phyloP scores from a whole-genome alignment of 1,140 invertebrate species.

The Drosophila pseudoananassae region DNA sequence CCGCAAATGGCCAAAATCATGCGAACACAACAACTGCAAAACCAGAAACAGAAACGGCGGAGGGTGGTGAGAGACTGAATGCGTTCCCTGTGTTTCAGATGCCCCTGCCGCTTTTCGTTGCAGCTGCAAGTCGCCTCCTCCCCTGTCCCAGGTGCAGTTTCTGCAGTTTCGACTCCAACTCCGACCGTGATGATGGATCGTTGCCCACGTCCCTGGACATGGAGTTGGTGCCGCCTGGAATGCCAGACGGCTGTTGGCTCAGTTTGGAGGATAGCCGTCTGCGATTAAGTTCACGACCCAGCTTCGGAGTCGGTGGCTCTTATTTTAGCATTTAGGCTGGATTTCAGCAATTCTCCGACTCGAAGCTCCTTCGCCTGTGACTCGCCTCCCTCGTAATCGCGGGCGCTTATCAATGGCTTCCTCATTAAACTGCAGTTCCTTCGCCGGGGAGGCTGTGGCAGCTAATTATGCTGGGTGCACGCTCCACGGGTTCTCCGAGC shows the following conservation, averaged over 20 bases:
- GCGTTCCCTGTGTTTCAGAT: constrained; percentile 76
- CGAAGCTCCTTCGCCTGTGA: not conserved
- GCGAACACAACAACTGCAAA: constrained; percentile 50
- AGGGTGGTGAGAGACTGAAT: constrained; percentile 55
- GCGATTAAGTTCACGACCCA: constrained; percentile 55
- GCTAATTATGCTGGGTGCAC: constrained; percentile 73
- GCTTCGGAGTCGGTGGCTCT: constrained; percentile 11
- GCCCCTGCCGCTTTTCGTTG: constrained; percentile 12
- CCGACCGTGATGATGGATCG: constrained; percentile 66
- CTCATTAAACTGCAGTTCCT: constrained; percentile 68
- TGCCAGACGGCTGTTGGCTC: constrained; percentile 38
- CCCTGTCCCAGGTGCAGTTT: constrained; percentile 23
- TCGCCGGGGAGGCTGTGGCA: constrained; percentile 2
- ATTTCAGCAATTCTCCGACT: not conserved
- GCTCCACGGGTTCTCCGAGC: constrained; percentile 31
- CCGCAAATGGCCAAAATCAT: constrained; percentile 80
- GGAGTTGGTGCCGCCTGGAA: constrained; percentile 34
- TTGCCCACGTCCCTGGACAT: constrained; percentile 65
- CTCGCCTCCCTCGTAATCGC: constrained; percentile 24
- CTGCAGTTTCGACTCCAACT: constrained; percentile 42
- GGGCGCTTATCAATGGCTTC: constrained; percentile 61
- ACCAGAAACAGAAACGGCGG: constrained; percentile 7
- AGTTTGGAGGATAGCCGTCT: constrained; percentile 16
- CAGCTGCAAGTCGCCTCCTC: constrained; percentile 20
- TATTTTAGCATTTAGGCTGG: not conserved